A percentile compares a stretch with the other conserved stretches of the same genome.
phyloP scores from a whole-genome alignment of 2,888 invertebrate genomes.

The Ceratothoa steindachneri region DNA sequence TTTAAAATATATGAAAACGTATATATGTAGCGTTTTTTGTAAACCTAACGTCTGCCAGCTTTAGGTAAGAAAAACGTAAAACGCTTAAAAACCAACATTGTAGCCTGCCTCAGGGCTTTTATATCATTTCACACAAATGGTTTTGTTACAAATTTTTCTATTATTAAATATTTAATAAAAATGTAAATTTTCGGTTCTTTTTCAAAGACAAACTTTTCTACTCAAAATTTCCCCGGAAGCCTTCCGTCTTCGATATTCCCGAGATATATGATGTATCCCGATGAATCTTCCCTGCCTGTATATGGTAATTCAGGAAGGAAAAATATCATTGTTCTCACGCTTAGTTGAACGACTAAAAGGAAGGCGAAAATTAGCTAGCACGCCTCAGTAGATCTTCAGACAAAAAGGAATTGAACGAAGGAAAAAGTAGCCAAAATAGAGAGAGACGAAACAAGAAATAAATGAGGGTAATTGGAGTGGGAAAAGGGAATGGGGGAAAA shows the following conservation, averaged over 20 bases:
- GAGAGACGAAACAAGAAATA: not conserved
- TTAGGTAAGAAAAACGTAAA: no score
- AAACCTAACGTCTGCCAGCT: no score
- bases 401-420: not conserved
- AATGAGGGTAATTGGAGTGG: no score
- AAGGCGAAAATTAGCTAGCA: slow-evolving; percentile 8
- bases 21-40: no score
- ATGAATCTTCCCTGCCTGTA: not conserved
- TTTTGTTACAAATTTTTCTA: not conserved
- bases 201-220: not conserved
- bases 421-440: not conserved
- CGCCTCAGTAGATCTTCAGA: not conserved
- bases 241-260: not conserved
- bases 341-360: not conserved
- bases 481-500: no score
- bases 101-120: no score
- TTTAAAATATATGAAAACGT: no score
- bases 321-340: slow-evolving; percentile 10
- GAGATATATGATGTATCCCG: not conserved
- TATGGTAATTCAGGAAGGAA: not conserved
- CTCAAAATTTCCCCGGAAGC: not conserved
- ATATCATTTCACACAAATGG: no score
- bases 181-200: not conserved
- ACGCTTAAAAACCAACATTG: no score
- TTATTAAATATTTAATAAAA: not conserved